Evolutionary conservation across 2,797 vertebrate species (phyloP).

Genomic region (Fratercula arctica): DNA sequence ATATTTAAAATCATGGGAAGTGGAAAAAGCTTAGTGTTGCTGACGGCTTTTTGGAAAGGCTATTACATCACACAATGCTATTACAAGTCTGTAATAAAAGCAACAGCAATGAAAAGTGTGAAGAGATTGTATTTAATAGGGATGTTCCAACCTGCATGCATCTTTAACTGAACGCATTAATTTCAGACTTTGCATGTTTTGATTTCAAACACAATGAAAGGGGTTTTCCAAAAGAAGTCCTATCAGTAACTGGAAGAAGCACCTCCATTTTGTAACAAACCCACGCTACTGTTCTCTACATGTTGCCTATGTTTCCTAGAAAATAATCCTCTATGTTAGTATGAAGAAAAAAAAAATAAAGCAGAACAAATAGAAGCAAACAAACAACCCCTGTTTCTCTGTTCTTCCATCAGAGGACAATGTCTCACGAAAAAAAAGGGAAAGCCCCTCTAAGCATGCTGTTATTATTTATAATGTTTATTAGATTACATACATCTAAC

Average conservation of each 20-base stretch:
- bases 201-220: slow-evolving; percentile 24
- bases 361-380: not conserved
- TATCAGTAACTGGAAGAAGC: slow-evolving; percentile 31
- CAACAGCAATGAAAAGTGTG: not conserved
- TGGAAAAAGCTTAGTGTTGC: not conserved
- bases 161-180: not conserved
- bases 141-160: not conserved
- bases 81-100: not conserved
- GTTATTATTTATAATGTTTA: not conserved
- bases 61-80: not conserved
- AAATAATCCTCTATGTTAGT: not conserved
- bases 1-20: not conserved
- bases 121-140: not conserved
- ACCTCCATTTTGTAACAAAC: slow-evolving; percentile 12
- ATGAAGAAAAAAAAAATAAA: not conserved
- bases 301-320: not conserved
- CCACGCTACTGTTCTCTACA: not conserved
- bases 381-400: not conserved
- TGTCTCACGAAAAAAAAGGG: not conserved
- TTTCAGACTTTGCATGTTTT: not conserved
- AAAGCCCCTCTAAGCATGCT: not conserved
- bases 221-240: slow-evolving; percentile 50
- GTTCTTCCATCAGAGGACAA: not conserved
- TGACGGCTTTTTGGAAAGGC: not conserved
- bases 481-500: not conserved